Evolutionary conservation across 2,888 invertebrate species (phyloP), one percentile per base, ranked within the genome.

Genomic region (Hydrotaea cyrtoneurina): DNA sequence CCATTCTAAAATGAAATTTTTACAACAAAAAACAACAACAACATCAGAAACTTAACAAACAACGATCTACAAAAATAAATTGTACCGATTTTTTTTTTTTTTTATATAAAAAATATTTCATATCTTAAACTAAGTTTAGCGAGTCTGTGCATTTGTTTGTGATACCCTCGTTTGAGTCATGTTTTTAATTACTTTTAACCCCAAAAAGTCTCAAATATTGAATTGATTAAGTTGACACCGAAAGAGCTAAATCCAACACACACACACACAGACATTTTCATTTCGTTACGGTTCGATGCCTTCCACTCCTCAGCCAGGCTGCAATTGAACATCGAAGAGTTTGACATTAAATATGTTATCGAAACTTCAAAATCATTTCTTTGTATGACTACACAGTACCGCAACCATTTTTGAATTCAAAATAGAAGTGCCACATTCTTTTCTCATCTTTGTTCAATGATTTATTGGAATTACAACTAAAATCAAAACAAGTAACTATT

Each of bases 121-220:
- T 69, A 26, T 66, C 55, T 69, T 43, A 43, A 19, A 36, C 23
- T 50, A 50, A 31, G 19, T 53, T n/a, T n/a, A 50, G 50, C 13
- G n/a, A n/a, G 50, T 55, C 23, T 55, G 23, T 46, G 69, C 62
- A 55, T 75, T 31, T 3, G 3, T 72, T 76, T 66, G 64, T 55
- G 69, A 43, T 74, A 46, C 23, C 55, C 23, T 15, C 11, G 46
- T 69, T 69, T 69, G 69, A 76, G 66, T 83, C 72, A 71, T 81
- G 57, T 76, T 81, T 78, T 78, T 76, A 84, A 84, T 81, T 84
- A 75, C 78, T 82, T 82, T 79, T 85, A 82, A 82, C 77, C 82
- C 73, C 82, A 85, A 85, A 85, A 76, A 81, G 78, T 81, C 81
- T 81, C 39, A 78, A 81, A 79, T 73, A 59, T 73, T 5, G 43